Percentiles rank a stretch among this genome's conserved stretches.
These are phyloP conservation scores for Synergus umbraculus DNA, from an alignment of 2,888 invertebrate species.

Conservation along the genomic window DNA sequence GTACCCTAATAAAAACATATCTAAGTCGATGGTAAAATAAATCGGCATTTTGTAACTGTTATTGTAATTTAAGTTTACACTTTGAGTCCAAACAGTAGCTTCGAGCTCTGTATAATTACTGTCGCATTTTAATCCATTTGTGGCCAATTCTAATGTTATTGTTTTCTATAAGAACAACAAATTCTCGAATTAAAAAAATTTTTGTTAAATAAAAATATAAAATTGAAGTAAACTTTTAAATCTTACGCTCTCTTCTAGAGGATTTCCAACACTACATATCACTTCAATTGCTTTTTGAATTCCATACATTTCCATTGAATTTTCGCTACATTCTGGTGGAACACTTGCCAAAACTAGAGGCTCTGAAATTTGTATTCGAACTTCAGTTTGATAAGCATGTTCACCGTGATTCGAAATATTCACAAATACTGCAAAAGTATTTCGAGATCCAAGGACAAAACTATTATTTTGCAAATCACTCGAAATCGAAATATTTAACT, in stretches of 20 bases:
- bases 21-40: slow-evolving; percentile 52
- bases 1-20: slow-evolving; percentile 63
- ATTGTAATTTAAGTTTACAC: slow-evolving; percentile 59
- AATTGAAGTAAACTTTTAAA: not conserved
- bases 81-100: slow-evolving; percentile 40
- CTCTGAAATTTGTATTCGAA: slow-evolving; percentile 60
- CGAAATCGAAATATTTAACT: slow-evolving; percentile 51
- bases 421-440: slow-evolving; percentile 40
- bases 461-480: slow-evolving; percentile 45
- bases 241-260: slow-evolving; percentile 55
- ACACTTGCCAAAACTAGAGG: slow-evolving; percentile 62
- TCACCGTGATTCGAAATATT: slow-evolving; percentile 64
- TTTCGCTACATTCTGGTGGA: slow-evolving; percentile 60
- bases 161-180: slow-evolving; percentile 56
- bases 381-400: slow-evolving; percentile 63
- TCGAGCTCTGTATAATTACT: slow-evolving; percentile 32
- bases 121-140: slow-evolving; percentile 53
- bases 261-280: slow-evolving; percentile 64
- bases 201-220: not conserved
- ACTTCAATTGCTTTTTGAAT: slow-evolving; percentile 50
- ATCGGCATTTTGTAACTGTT: slow-evolving; percentile 54
- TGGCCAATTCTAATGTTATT: slow-evolving; percentile 64
- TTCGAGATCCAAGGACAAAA: slow-evolving; percentile 57
- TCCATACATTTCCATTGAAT: slow-evolving; percentile 51
- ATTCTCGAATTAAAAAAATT: not conserved